Base-by-base conservation (phyloP, 1,140 invertebrate species). In the Chionoecetes opilio region DNA sequence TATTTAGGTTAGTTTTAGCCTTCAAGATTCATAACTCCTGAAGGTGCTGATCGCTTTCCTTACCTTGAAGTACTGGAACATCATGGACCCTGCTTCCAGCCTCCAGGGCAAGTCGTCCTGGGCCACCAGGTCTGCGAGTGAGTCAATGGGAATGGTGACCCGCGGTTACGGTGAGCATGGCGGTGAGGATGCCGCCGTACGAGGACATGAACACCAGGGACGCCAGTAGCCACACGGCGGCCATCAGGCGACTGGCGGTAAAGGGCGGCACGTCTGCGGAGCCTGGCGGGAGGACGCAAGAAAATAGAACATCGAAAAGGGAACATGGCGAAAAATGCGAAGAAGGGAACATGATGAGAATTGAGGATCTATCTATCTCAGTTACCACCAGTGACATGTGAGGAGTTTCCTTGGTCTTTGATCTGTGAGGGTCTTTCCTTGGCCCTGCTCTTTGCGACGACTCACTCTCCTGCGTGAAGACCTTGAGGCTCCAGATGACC, bases 121-220 rank as follows among this genome's bases (percentile, higher is more conserved):
- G 5, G 88, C 37, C 88, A 90, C 88, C 88, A 90, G 88, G 88
- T 90, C 88, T 17, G 88, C 88, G n/a, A 90, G 41, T 21, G 88
- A 90, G 88, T 90, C 88, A 32, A 90, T 90, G 88, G 88, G 88
- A 29, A 90, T 90, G 88, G 88, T 90, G 88, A 90, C 88, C 88
- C 88, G 88, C 2, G 88, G 88, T n/a, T 26, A 90, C 88, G 38
- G 88, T 90, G 38, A 90, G 38, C 88, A 90, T 90, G 88, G 88
- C 88, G 38, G 88, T 90, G 9, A 90, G 88, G 88, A 90, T 90
- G 38, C 88, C 88, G n/a, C 88, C 53, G 88, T 53, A 90, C 5
- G 38, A 32, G 38, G 88, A 90, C 38, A 53, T 90, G 38, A 90
- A 90, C 88, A 90, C 88, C 29, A 90, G 53, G 38, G 88, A 90